Conservation (phyloP, 2,113 vertebrate genomes). For the Macaca fascicularis region DNA sequence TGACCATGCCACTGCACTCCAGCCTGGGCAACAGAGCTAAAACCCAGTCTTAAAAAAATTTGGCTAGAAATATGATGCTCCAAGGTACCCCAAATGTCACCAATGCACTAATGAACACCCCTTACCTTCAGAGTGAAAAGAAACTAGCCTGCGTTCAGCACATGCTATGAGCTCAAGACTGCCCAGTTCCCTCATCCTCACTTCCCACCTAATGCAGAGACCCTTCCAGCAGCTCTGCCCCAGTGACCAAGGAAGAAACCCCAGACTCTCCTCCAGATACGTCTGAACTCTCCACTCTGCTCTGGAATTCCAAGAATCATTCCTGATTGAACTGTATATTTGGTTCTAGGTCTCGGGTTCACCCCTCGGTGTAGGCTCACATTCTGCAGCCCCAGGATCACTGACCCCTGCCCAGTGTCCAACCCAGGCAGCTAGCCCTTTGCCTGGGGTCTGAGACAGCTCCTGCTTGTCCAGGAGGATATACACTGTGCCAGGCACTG, state of each 20-base stretch:
- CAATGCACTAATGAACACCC: neutral
- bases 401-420: neutral
- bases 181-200: neutral
- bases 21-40: no score
- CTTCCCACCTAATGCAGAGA: neutral
- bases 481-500: neutral
- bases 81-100: neutral
- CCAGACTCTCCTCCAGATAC: neutral
- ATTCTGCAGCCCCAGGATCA: neutral
- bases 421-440: neutral
- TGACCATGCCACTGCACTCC: no score
- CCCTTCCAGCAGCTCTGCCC: neutral
- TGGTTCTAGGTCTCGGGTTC: neutral
- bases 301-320: neutral
- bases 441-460: neutral
- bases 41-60: no score
- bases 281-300: neutral
- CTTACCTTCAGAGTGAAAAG: neutral
- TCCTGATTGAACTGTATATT: neutral
- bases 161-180: no score
- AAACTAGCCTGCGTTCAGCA: neutral
- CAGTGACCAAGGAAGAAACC: neutral
- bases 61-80: neutral
- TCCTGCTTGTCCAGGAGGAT: neutral
- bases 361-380: neutral